A percentile compares a stretch with the other conserved stretches of the same genome.
Conservation (phyloP, 2,888 invertebrate genomes). For the Cryptops parisi region DNA sequence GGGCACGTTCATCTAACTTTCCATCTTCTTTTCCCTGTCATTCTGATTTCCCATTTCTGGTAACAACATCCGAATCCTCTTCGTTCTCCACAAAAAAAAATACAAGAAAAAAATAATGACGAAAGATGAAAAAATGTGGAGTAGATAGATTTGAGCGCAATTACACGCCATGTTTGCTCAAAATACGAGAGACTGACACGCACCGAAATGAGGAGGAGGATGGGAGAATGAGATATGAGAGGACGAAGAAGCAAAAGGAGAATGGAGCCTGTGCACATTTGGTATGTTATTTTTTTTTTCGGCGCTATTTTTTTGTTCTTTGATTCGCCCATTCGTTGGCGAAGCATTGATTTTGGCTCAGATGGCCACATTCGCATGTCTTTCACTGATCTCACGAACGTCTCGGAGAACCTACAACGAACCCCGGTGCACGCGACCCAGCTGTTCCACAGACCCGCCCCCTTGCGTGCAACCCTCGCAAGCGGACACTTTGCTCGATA, state of each 20-base stretch:
- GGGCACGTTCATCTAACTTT: too few species aligned
- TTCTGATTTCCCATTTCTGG: too few species aligned
- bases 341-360: conserved; percentile 3
- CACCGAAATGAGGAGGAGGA: neutral
- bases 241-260: too few species aligned
- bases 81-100: too few species aligned
- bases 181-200: neutral
- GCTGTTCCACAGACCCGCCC: neutral
- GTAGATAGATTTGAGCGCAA: neutral
- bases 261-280: too few species aligned
- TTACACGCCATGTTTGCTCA: neutral
- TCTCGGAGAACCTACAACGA: neutral
- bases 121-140: neutral
- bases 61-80: too few species aligned
- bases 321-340: too few species aligned
- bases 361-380: conserved; percentile 12
- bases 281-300: too few species aligned
- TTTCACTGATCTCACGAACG: neutral
- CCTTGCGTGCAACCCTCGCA: neutral
- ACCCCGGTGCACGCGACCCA: neutral
- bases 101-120: too few species aligned
- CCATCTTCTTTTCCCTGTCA: too few species aligned
- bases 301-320: too few species aligned
- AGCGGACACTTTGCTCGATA: too few species aligned
- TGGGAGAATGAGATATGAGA: neutral